Evolutionary conservation across 2,113 vertebrate species (phyloP).

Genomic region (Melanotaenia duboulayi): DNA sequence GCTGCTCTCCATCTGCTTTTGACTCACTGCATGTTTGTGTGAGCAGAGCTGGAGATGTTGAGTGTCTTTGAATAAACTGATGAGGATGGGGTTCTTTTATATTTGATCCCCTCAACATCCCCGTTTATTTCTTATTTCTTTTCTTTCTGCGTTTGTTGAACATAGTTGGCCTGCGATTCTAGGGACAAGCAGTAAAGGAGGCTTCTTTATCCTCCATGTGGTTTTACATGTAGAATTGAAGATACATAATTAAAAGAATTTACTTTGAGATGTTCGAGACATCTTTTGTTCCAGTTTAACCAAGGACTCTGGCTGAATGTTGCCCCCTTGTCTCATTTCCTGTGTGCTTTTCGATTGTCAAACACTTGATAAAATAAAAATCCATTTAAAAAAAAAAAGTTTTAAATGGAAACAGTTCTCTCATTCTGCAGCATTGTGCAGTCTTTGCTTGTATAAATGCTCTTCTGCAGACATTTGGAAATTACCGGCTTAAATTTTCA

Average conservation of each 20-base stretch:
- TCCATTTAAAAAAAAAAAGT: neutral
- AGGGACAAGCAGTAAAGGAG: constrained; percentile 28
- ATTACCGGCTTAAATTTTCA: neutral
- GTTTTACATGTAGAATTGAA: neutral
- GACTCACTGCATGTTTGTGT: constrained; percentile 73
- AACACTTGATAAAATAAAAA: constrained; percentile 11
- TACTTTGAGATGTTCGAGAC: neutral
- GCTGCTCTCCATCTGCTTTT: constrained; percentile 81
- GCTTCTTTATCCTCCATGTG: neutral
- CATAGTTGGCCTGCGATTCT: constrained; percentile 47
- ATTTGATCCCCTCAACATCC: constrained; percentile 50
- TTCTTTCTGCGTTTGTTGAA: constrained; percentile 58
- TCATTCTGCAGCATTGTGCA: neutral
- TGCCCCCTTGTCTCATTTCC: neutral
- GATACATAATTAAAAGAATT: constrained; percentile 1
- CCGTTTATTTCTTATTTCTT: constrained; percentile 8
- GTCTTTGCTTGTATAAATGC: neutral
- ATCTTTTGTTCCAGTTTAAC: constrained; percentile 10
- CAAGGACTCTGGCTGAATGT: neutral
- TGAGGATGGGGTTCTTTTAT: constrained; percentile 67
- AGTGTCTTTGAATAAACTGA: constrained; percentile 79
- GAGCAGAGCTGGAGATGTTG: constrained; percentile 68
- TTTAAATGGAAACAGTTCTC: neutral
- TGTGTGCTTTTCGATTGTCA: constrained; percentile 3
- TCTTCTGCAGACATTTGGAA: neutral